phyloP scores from a whole-genome alignment of 2,888 invertebrate genomes.

The Thera obeliscata region DNA sequence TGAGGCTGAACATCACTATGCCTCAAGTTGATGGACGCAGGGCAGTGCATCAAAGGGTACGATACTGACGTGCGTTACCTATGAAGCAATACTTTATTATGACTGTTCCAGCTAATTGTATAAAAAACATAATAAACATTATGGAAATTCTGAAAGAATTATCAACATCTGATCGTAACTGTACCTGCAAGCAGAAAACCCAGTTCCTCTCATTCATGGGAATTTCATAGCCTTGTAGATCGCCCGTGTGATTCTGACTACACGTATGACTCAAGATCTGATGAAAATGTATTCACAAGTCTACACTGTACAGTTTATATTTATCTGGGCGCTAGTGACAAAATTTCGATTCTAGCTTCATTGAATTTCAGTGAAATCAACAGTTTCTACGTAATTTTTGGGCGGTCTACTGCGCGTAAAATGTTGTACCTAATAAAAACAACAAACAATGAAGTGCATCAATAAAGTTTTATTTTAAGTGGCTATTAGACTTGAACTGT shows the following conservation, averaged over 20 bases:
- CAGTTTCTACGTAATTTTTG: constrained; percentile 36
- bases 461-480: constrained; percentile 11
- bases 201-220: background rate
- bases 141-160: too few species aligned
- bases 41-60: too few species aligned
- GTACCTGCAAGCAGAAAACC: background rate
- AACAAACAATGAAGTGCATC: background rate
- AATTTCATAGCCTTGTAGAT: background rate
- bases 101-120: too few species aligned
- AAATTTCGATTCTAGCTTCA: constrained; percentile 49
- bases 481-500: background rate
- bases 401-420: constrained; percentile 2
- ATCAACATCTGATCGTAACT: background rate
- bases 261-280: constrained; percentile 60
- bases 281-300: constrained; percentile 46
- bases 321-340: constrained; percentile 71
- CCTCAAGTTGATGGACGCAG: too few species aligned
- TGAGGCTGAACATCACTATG: too few species aligned
- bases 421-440: constrained; percentile 1
- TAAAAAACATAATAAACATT: too few species aligned
- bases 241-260: constrained; percentile 47
- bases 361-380: constrained; percentile 54
- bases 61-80: too few species aligned
- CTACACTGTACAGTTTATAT: constrained; percentile 59
- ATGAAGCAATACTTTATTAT: too few species aligned